Base-by-base conservation (phyloP, 1,140 invertebrate species). In the Leguminivora glycinivorella region DNA sequence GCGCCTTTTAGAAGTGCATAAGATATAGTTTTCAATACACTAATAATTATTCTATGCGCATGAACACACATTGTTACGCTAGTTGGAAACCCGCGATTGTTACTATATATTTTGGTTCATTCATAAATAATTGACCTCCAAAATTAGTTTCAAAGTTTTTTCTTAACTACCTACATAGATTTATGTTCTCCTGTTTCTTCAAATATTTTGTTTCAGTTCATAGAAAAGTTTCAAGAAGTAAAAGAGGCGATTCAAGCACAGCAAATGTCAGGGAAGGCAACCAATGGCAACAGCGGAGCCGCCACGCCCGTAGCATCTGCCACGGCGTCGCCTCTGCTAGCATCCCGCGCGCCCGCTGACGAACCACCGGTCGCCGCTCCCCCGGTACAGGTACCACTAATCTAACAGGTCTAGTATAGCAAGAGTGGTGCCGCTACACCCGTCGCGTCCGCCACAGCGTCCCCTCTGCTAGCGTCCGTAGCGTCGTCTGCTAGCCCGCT, bases 201-300 rank as follows among this genome's bases (percentile, higher is more conserved):
- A 25, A 17, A 7, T 25, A 52, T 56, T 22, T 74, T 76, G 66
- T 89, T 85, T 1, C 92, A 98, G 98, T 99, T 99, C 92, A 98
- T 99, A 79, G 98, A 99, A 89, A 99, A 99, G 88, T 99, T 99
- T 90, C 97, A 98, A 93, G 98, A 99, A 92, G 97, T 99, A 17
- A 99, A 99, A 91, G 98, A 99, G 92, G 96, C 97, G 26, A 92
- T 92, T n/a, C 88, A 91, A 31, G 88, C 88, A 22, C 89, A 91
- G 72, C 84, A 83, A 70, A 29, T 63, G 26, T 63, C 58, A 0
- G 58, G 58, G 2, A 63, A 63, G 19, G 66, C 7, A 5, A 93
- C 94, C 34, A 96, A 96, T 87, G 94, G 94, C 0, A 87, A 75
- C 74, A 95, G 95, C 56, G 94, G 95, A 52, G 95, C 95, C 4